Conservation (phyloP, 2,113 vertebrate genomes). For the Callipepla squamata region DNA sequence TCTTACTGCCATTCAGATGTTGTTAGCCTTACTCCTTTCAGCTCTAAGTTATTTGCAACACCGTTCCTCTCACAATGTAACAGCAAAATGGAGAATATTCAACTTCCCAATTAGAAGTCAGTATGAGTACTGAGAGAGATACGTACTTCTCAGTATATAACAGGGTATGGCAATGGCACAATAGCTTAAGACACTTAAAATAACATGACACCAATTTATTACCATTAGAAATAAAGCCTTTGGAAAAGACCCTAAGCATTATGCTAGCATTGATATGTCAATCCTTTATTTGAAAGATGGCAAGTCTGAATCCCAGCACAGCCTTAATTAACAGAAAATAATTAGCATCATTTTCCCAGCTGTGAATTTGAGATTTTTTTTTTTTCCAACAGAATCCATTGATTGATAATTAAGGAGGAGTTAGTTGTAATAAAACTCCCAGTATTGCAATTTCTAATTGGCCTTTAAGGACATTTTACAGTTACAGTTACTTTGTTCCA, state of each 20-base stretch:
- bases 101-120: background rate
- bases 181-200: conserved; percentile 75
- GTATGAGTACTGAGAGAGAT: background rate
- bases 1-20: background rate
- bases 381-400: conserved; percentile 80
- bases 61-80: background rate
- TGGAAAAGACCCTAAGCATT: conserved; percentile 78
- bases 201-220: conserved; percentile 78
- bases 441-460: conserved; percentile 86
- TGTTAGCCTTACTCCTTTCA: background rate
- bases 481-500: conserved; percentile 84
- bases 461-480: conserved; percentile 85
- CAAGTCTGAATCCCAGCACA: conserved; percentile 80
- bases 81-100: conserved; percentile 25
- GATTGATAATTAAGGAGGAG: conserved; percentile 88
- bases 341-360: conserved; percentile 86
- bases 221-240: conserved; percentile 76
- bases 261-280: conserved; percentile 85
- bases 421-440: conserved; percentile 84
- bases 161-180: conserved; percentile 31
- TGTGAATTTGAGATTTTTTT: conserved; percentile 79
- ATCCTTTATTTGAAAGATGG: conserved; percentile 82
- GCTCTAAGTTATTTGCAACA: conserved; percentile 6
- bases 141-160: conserved; percentile 17
- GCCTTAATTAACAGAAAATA: conserved; percentile 87